Evolutionary conservation across 2,113 vertebrate species (phyloP).

Genomic region (Ceyx margarethae): DNA sequence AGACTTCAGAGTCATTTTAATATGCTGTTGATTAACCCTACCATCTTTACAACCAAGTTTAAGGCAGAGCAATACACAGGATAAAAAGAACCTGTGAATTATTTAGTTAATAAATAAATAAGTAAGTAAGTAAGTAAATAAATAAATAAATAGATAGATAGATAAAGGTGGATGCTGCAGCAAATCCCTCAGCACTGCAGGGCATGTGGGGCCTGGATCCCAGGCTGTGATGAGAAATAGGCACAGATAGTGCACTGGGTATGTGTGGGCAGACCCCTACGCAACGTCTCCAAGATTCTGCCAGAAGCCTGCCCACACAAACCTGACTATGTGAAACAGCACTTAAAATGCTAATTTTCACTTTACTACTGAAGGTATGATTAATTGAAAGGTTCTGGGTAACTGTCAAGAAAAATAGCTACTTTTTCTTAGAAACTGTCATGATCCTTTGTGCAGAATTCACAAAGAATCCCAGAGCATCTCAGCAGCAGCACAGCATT

Average conservation of each 20-base stretch:
- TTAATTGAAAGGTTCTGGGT: conserved; percentile 4
- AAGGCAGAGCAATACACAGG: background rate
- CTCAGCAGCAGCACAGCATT: background rate
- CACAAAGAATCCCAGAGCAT: background rate
- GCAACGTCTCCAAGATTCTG: background rate
- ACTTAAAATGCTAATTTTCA: conserved; percentile 30
- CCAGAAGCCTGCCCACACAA: conserved; percentile 52
- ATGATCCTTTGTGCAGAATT: background rate
- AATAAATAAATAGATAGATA: too few species aligned
- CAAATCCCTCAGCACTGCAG: conserved; percentile 18
- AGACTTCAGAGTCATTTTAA: conserved; percentile 8
- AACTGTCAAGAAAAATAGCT: background rate
- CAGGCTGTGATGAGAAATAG: background rate
- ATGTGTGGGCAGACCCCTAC: conserved; percentile 33
- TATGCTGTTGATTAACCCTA: background rate
- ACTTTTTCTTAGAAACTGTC: background rate
- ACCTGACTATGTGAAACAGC: background rate
- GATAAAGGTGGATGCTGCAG: background rate
- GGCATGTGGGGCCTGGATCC: conserved; percentile 19
- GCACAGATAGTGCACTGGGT: background rate
- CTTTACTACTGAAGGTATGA: background rate
- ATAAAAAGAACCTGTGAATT: conserved; percentile 1
- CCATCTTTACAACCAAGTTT: background rate
- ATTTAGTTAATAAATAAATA: background rate
- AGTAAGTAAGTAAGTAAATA: too few species aligned